Evolutionary conservation across 2,888 invertebrate genomes (phyloP).

Genomic region (Tipula unca): DNA sequence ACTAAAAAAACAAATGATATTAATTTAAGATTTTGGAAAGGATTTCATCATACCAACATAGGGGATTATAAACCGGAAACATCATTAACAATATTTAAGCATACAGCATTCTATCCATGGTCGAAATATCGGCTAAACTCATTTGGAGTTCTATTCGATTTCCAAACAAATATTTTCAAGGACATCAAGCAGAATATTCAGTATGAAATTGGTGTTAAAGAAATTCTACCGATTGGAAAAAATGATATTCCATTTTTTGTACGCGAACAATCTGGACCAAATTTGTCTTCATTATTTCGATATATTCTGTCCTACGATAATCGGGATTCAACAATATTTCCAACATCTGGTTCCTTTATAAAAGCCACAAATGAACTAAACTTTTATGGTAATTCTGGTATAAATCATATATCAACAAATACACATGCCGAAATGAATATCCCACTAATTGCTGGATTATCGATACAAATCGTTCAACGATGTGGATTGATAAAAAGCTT

Average conservation of each 20-base stretch:
- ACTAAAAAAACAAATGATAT: constrained; percentile 74
- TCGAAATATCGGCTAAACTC: constrained; percentile 75
- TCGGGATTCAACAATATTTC: constrained; percentile 73
- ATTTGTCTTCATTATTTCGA: constrained; percentile 77
- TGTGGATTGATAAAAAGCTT: constrained; percentile 36
- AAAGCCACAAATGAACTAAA: constrained; percentile 77
- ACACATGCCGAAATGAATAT: constrained; percentile 61
- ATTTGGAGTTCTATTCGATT: constrained; percentile 67
- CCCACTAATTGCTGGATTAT: constrained; percentile 46
- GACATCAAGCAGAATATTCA: constrained; percentile 72
- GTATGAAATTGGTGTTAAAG: constrained; percentile 80
- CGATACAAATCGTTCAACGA: constrained; percentile 37
- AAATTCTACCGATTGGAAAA: constrained; percentile 63
- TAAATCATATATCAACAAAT: constrained; percentile 82
- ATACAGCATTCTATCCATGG: constrained; percentile 60
- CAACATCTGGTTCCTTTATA: constrained; percentile 60
- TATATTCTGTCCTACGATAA: constrained; percentile 72
- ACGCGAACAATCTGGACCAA: constrained; percentile 74
- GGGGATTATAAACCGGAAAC: constrained; percentile 49
- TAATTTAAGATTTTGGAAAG: constrained; percentile 72
- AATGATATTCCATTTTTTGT: constrained; percentile 67
- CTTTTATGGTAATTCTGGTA: constrained; percentile 65
- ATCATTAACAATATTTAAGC: constrained; percentile 64
- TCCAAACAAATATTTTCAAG: constrained; percentile 59
- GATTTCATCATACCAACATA: constrained; percentile 61